Evolutionary conservation across 2,888 invertebrate species (phyloP).

Genomic region (Lamellibrachia satsuma): DNA sequence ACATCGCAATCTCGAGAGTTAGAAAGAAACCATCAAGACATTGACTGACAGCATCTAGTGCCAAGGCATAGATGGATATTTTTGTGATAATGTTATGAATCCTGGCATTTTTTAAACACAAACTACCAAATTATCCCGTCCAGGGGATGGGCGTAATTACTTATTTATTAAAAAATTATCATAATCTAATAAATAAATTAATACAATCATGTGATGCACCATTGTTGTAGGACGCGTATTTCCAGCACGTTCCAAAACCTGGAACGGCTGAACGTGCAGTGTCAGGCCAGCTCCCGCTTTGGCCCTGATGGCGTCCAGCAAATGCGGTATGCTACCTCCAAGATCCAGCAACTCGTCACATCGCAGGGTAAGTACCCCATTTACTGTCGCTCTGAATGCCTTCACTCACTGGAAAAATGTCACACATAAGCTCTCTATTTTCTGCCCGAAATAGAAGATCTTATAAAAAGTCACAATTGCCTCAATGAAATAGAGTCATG

Average conservation of each 20-base stretch:
- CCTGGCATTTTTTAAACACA: too few relatives aligned
- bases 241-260: conserved; percentile 56
- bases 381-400: background rate
- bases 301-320: conserved; percentile 57
- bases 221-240: conserved; percentile 49
- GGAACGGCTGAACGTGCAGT: conserved; percentile 50
- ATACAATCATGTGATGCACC: background rate
- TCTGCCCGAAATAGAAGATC: background rate
- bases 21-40: too few relatives aligned
- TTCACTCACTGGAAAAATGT: background rate
- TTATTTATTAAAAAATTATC: background rate
- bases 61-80: too few relatives aligned
- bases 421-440: background rate
- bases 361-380: conserved; percentile 50
- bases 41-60: too few relatives aligned
- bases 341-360: conserved; percentile 52
- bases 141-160: too few relatives aligned
- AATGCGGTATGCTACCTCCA: conserved; percentile 54
- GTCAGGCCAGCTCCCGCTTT: conserved; percentile 42
- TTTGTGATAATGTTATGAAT: too few relatives aligned
- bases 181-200: background rate
- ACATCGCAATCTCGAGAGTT: too few relatives aligned
- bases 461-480: background rate
- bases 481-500: too few relatives aligned
- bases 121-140: too few relatives aligned